These are phyloP conservation scores for Drosophila sordidapex DNA, from an alignment of 2,888 invertebrate genomes.

Conservation along the genomic window DNA sequence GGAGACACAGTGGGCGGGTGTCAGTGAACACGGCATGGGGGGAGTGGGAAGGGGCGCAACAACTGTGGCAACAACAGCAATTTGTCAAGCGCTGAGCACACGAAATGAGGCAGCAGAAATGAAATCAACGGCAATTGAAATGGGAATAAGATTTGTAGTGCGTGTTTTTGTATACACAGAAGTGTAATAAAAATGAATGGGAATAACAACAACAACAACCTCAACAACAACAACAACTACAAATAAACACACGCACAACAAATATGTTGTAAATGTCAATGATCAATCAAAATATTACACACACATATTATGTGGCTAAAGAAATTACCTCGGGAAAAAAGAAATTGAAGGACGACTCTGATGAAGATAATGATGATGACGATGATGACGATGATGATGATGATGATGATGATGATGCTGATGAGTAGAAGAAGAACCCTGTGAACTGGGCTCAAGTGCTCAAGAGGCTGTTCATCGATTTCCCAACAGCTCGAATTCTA, in stretches of 20 bases:
- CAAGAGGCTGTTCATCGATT: conserved; percentile 62
- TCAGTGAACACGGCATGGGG: conserved; percentile 38
- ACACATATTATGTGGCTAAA: conserved; percentile 34
- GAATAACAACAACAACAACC: conserved; percentile 32
- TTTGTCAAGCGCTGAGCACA: conserved; percentile 52
- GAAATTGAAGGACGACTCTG: conserved; percentile 35
- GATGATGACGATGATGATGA: not conserved
- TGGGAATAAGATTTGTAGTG: conserved; percentile 45
- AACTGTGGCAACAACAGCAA: conserved; percentile 27
- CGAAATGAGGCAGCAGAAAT: conserved; percentile 56
- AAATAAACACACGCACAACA: conserved; percentile 53
- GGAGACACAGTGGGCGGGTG: conserved; percentile 67
- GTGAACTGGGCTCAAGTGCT: conserved; percentile 46
- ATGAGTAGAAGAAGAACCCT: conserved; percentile 22
- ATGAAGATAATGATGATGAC: not conserved
- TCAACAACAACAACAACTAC: conserved; percentile 10
- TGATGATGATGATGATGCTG: not conserved
- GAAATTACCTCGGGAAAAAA: conserved; percentile 44
- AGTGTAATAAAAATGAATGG: conserved; percentile 69
- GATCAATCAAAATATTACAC: conserved; percentile 81
- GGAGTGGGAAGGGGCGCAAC: not conserved
- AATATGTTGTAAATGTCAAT: conserved; percentile 83
- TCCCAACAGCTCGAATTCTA: conserved; percentile 64
- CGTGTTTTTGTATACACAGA: conserved; percentile 34
- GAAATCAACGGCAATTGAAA: conserved; percentile 51